phyloP scores from a whole-genome alignment of 1,140 invertebrate species.

The Drosophila ercepeae region DNA sequence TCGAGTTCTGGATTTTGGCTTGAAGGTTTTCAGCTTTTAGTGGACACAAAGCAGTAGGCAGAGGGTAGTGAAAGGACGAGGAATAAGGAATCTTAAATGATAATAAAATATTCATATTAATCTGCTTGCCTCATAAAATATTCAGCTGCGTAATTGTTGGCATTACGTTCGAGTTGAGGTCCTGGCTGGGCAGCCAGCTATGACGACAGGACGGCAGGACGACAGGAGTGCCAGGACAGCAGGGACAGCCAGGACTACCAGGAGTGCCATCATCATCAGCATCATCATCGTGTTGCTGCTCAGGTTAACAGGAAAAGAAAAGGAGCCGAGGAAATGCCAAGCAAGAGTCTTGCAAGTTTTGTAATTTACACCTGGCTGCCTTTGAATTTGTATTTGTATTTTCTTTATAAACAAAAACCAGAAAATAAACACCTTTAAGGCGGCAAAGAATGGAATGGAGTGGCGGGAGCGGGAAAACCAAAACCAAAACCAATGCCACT shows the following conservation, averaged over 20 bases:
- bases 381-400: constrained; percentile 3
- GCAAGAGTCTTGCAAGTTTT: constrained; percentile 68
- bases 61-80: constrained; percentile 5
- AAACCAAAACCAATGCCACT: constrained; percentile 27
- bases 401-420: neutral
- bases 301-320: neutral
- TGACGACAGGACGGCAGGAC: constrained; percentile 34
- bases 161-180: constrained; percentile 60
- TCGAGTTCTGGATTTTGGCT: constrained; percentile 62
- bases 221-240: constrained; percentile 14
- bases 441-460: neutral
- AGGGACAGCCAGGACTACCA: neutral
- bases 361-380: constrained; percentile 79
- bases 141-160: constrained; percentile 81
- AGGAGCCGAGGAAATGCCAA: constrained; percentile 57
- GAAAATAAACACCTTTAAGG: constrained; percentile 8
- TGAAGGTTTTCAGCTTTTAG: constrained; percentile 6
- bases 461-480: too few relatives aligned
- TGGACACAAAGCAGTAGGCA: too few relatives aligned
- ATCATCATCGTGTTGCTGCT: neutral
- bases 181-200: constrained; percentile 28
- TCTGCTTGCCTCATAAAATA: constrained; percentile 81
- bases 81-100: constrained; percentile 78
- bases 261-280: constrained; percentile 11
- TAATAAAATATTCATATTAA: constrained; percentile 84